phyloP scores from a whole-genome alignment of 2,888 invertebrate species.

The Mythimna lalbum region DNA sequence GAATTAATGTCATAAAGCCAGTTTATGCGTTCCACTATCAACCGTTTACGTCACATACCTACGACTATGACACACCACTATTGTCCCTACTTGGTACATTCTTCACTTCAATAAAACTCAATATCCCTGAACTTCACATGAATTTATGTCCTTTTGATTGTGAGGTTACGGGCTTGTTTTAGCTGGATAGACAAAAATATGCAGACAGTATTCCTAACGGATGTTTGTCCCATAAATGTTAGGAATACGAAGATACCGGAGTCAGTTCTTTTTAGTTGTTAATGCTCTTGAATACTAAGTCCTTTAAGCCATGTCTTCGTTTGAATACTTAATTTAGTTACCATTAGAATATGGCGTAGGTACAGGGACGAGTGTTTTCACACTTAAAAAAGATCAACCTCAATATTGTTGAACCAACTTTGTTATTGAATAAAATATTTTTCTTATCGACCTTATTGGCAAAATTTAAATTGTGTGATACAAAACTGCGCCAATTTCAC shows the following conservation, averaged over 20 bases:
- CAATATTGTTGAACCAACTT: too few relatives aligned
- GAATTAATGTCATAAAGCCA: slow-evolving; percentile 58
- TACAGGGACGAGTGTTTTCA: too few relatives aligned
- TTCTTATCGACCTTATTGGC: too few relatives aligned
- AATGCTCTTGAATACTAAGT: too few relatives aligned
- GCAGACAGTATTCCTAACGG: slow-evolving; percentile 15
- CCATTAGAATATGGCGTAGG: too few relatives aligned
- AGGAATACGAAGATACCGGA: background rate
- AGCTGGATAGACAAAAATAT: slow-evolving; percentile 17
- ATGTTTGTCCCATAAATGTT: background rate
- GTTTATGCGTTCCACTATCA: slow-evolving; percentile 54
- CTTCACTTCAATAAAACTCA: slow-evolving; percentile 42
- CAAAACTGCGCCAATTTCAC: too few relatives aligned
- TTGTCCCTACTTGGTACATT: slow-evolving; percentile 28
- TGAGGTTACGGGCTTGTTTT: slow-evolving; percentile 37
- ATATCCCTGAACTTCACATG: slow-evolving; percentile 25
- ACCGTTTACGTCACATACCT: slow-evolving; percentile 45
- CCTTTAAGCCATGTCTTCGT: too few relatives aligned
- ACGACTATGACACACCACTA: slow-evolving; percentile 8
- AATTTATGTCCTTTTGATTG: slow-evolving; percentile 36
- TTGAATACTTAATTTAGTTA: too few relatives aligned
- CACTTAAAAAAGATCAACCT: too few relatives aligned
- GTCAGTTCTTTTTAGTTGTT: background rate
- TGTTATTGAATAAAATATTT: too few relatives aligned
- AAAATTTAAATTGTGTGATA: too few relatives aligned